Evolutionary conservation across 2,113 vertebrate species (phyloP), one percentile per base, ranked within the genome.

Genomic region (Siphamia tubifer): DNA sequence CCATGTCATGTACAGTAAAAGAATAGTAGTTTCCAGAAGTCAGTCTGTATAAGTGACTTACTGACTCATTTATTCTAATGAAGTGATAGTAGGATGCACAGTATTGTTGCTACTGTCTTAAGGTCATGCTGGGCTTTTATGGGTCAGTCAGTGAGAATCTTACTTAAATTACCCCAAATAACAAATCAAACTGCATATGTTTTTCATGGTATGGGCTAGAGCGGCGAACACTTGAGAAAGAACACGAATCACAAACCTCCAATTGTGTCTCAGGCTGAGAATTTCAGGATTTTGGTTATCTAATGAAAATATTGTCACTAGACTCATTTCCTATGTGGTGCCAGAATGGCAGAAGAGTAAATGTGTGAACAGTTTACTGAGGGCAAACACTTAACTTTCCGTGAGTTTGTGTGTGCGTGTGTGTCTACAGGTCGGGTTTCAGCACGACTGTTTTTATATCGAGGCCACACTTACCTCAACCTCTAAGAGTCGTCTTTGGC

Each of bases 221-320:
- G 48, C 77, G 62, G 70, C 67, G 24, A 56, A 64, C 24, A 17
- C 44, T 42, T 15, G 52, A 21, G 40, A 83, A 83, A 84, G 86
- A 88, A 87, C 87, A 88, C 78, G 81, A 87, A 89, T 88, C 89
- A 92, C 89, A 93, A 92, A 81, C 86, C 69, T 87, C 79, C 89
- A 90, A 87, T 90, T 92, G 90, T 83, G 85, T 91, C 89, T 61
- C 81, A 91, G 87, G 86, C 90, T 82, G 82, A 91, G 91, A 81
- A 91, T 80, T 71, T 78, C 67, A 74, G 85, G 89, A 89, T 84
- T 88, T 87, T 64, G 84, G 85, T 92, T 94, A 95, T 94, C 93
- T 92, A 93, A 91, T 69, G 83, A 94, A 95, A 95, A 95, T 95
- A 95, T 94, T 95, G 92, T 93, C 77, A n/a, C 88, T 91, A 87